Percentiles rank a stretch among this genome's conserved stretches.
These are phyloP conservation scores for Stegostoma tigrinum DNA, from an alignment of 2,113 vertebrate species.

Conservation along the genomic window DNA sequence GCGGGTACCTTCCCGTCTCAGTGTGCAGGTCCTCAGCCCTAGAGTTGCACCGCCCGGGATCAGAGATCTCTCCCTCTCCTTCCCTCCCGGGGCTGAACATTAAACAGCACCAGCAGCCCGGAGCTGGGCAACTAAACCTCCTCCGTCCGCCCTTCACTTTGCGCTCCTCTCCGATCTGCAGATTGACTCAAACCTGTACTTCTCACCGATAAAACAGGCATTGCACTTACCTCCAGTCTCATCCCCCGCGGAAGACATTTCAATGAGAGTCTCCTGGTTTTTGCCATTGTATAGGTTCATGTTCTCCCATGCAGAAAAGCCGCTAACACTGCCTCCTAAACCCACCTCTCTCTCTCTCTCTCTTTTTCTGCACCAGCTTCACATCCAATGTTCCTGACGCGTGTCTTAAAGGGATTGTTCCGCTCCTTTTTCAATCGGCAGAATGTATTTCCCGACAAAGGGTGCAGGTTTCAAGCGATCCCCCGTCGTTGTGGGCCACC, in stretches of 20 bases:
- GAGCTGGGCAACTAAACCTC: neutral
- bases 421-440: neutral
- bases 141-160: neutral
- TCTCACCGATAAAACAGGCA: neutral
- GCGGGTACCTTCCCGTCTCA: too few species aligned
- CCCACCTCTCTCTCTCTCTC: neutral
- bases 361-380: neutral
- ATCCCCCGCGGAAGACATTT: neutral
- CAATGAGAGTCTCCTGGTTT: neutral
- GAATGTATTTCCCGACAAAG: neutral
- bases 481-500: neutral
- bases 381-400: neutral
- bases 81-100: too few species aligned
- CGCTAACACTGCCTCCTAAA: neutral
- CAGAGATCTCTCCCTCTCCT: neutral
- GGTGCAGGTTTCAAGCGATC: neutral
- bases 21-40: too few species aligned
- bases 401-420: constrained; percentile 15
- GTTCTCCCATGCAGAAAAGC: neutral
- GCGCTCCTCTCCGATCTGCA: neutral
- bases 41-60: too few species aligned
- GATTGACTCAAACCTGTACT: neutral
- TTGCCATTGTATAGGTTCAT: neutral
- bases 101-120: too few species aligned
- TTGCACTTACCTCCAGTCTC: neutral